Base-by-base conservation (phyloP, 2,113 vertebrate genomes). In the Megalops atlanticus region DNA sequence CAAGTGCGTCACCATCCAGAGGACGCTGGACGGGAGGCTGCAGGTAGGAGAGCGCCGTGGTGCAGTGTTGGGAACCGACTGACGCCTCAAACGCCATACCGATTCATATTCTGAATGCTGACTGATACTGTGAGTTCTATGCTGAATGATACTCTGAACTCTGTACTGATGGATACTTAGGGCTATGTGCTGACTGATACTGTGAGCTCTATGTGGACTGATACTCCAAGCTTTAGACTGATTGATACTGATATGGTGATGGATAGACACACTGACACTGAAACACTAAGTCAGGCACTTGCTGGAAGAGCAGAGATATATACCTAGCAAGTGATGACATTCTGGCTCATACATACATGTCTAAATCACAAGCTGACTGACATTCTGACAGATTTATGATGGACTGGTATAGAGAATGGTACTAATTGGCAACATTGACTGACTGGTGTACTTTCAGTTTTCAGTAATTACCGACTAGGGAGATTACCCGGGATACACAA, bases 1-100 rank as follows among this genome's bases (percentile, higher is more conserved):
- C 89, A 94, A 91, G 76, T 96, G 96, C 0, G 95, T 96, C 41
- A 96, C 96, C 85, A 96, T 96, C 86, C 96, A 96, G 89, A 93
- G 95, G 86, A 96, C 96, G 3, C 83, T 96, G 85, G 95, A 96
- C 0, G 95, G 95, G 2, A 87, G 95, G 74, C 92, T 96, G 74
- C 96, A 96, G 95, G 95, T 96, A 82, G 64, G 77, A 79, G 38
- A 70, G 16, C 24, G 36, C 49, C 54, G 24, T 54, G 49, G 2
- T 3, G 49, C 49, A 24, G 3, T 24, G 18, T 54, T 54, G 24
- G 2, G 18, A 49, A 14, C 47, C 12, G 14, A 2, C 11, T 2
- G 18, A 21, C 24, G 18, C 49, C 16, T n/a, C n/a, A n/a, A n/a
- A n/a, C n/a, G n/a, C n/a, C n/a, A n/a, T n/a, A n/a, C n/a, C n/a